Evolutionary conservation across 2,888 invertebrate species (phyloP).

Genomic region (Trilocha varians): DNA sequence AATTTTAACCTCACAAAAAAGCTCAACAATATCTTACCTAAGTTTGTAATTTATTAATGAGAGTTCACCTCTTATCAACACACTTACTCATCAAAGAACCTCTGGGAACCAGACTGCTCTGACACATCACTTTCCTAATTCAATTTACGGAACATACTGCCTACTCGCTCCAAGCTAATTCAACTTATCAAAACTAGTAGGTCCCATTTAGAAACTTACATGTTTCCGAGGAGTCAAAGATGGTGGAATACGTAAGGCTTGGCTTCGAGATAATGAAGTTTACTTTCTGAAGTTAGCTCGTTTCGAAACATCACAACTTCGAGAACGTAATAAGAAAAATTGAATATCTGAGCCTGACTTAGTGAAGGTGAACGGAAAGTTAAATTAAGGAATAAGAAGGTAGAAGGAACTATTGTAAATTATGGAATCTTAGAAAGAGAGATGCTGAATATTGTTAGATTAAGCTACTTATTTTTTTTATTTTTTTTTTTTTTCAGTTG

Average conservation of each 20-base stretch:
- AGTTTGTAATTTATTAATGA: too few relatives aligned
- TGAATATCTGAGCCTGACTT: background rate
- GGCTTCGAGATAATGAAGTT: background rate
- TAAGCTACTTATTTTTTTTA: too few relatives aligned
- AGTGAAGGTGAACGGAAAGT: background rate
- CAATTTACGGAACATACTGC: constrained; percentile 3
- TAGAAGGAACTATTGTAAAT: constrained; percentile 2
- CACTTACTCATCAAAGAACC: too few relatives aligned
- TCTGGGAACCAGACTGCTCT: too few relatives aligned
- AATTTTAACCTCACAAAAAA: too few relatives aligned
- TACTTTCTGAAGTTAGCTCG: background rate
- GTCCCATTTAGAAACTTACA: background rate
- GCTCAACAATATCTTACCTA: too few relatives aligned
- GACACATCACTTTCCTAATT: constrained; percentile 9
- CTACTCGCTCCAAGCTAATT: background rate
- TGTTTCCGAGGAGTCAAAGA: background rate
- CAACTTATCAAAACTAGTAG: background rate
- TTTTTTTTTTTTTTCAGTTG: too few relatives aligned
- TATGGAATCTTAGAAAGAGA: too few relatives aligned
- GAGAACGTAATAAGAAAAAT: background rate
- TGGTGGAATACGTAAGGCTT: background rate
- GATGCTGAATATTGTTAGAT: too few relatives aligned
- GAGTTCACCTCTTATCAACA: too few relatives aligned
- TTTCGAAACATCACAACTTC: background rate
- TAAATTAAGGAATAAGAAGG: background rate